Evolutionary conservation across 2,797 vertebrate genomes (phyloP).

Genomic region (Psittacula echo): DNA sequence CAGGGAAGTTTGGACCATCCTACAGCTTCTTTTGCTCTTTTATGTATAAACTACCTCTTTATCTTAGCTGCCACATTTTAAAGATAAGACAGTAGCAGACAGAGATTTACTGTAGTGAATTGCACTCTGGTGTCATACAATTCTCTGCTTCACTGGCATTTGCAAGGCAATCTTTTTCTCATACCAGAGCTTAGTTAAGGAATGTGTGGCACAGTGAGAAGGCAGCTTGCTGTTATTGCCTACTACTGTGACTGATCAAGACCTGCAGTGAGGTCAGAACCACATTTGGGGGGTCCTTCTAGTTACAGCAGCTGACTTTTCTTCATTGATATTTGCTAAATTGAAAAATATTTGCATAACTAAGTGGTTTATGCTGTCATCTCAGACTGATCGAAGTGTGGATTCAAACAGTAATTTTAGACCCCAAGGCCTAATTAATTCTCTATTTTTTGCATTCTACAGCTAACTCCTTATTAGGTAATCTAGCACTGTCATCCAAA

Average conservation of each 20-base stretch:
- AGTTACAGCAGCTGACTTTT: background rate
- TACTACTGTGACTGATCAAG: background rate
- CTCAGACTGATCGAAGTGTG: background rate
- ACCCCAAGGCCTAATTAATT: background rate
- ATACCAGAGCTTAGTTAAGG: background rate
- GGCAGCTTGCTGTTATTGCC: background rate
- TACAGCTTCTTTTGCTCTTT: background rate
- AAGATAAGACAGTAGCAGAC: background rate
- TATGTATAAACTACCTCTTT: background rate
- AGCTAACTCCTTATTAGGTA: background rate
- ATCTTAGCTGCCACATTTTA: background rate
- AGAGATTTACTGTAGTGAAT: background rate
- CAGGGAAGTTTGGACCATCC: background rate
- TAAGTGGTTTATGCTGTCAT: background rate
- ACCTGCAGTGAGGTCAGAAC: background rate
- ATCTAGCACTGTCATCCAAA: background rate
- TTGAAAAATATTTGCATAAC: background rate
- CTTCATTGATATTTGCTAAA: background rate
- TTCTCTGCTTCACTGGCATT: background rate
- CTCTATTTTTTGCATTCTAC: background rate
- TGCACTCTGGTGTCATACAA: background rate
- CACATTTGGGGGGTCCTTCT: rapidly evolving
- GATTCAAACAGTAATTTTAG: background rate
- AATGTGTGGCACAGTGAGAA: background rate
- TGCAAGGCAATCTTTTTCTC: background rate